phyloP scores from a whole-genome alignment of 2,113 vertebrate species.

The Elaphurus davidianus region DNA sequence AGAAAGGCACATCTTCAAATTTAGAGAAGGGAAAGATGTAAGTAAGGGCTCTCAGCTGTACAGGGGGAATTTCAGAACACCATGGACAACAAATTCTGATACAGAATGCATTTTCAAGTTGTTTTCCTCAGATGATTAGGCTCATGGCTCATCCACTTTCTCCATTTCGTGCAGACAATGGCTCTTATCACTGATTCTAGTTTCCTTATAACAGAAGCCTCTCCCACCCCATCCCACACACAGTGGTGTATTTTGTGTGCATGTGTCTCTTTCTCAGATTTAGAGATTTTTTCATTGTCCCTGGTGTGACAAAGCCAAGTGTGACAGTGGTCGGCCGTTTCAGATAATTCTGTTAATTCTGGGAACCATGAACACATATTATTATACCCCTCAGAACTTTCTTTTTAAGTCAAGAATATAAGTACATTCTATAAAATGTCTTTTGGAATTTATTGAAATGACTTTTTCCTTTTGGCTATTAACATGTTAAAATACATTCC shows the following conservation, averaged over 20 bases:
- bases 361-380: not conserved
- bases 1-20: not conserved
- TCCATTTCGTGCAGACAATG: too few species aligned
- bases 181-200: not conserved
- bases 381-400: not conserved
- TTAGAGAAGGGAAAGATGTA: not conserved
- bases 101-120: not conserved
- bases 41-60: not conserved
- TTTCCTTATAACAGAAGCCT: not conserved
- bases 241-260: not conserved
- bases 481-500: not conserved
- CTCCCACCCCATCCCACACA: not conserved
- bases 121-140: not conserved
- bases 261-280: not conserved
- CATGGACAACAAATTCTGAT: not conserved
- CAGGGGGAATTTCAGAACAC: not conserved
- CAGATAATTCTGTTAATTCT: not conserved
- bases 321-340: not conserved
- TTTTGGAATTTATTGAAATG: not conserved
- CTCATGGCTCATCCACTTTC: not conserved
- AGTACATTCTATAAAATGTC: not conserved
- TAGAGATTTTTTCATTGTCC: not conserved
- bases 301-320: not conserved
- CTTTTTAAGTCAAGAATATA: not conserved
- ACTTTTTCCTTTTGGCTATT: not conserved